Base-by-base conservation (phyloP, 2,113 vertebrate species). In the Paramormyrops kingsleyae region DNA sequence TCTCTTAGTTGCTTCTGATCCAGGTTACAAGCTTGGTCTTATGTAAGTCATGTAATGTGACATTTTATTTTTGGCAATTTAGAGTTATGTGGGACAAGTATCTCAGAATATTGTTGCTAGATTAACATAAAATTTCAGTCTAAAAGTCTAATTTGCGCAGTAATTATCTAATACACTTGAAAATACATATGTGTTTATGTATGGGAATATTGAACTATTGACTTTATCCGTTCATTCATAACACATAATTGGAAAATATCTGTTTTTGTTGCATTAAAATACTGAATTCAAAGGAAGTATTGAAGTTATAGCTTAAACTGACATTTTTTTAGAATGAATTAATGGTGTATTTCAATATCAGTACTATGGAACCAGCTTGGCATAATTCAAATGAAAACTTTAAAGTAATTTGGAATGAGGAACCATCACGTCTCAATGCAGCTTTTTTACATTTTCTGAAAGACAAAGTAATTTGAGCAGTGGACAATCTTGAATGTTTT, bases 1-100 rank as follows among this genome's bases (percentile, higher is more conserved):
- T 70, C 62, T 83, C 91, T 15, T 17, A 84, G 87, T 83, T 90
- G 85, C 89, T 90, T 92, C 35, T 87, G 59, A 84, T 89, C 6
- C 88, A 85, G 47, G 62, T 88, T 87, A 88, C 56, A 84, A 90
- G 49, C 59, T 80, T 80, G 74, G 74, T 80, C 15, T 80, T 80
- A 39, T 7, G 4, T 35, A 27, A 70, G 31, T 70, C 2, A 77
- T 77, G 70, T 42, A 80, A 80, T 80, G 74, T 80, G 74, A 80
- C 74, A 42, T 42, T 80, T 80, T 80, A 42, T 39, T 80, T 35
- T 80, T 80, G 31, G 74, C 4, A 80, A 42, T 80, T 42, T 39
- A 80, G 35, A 80, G 35, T 80, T 39, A 80, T 80, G 13, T 17
- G 35, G 74, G 74, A 80, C 74, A 42, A 80, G 13, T 39, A 80